Base-by-base conservation (phyloP, 2,888 invertebrate species). In the Tribolium freemani region DNA sequence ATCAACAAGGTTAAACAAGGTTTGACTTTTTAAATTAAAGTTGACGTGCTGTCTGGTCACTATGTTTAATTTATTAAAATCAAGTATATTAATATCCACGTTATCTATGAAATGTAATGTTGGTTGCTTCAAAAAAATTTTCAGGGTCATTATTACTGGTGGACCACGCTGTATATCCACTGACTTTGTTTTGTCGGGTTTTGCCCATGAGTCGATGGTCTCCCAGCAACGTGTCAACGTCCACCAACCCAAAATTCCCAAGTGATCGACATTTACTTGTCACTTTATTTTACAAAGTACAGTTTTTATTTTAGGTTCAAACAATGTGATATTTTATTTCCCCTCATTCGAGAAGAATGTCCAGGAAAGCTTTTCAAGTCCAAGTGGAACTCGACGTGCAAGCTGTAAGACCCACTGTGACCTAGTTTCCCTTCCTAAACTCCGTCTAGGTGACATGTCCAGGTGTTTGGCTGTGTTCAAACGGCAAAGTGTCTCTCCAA, bases 391-490 rank as follows among this genome's bases (percentile, higher is more conserved):
- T 91, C 67, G 87, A 89, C 77, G 81, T 91, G 45, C 89, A 90
- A 83, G 89, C 86, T 79, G 90, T 90, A 84, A 84, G 86, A 70
- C 53, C 45, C 57, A 64, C 16, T 58, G 53, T 45, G 44, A 60
- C 60, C 60, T 48, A 63, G n/a, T n/a, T n/a, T n/a, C n/a, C n/a
- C 13, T 63, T 50, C 31, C 11, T 13, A 20, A 20, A 38, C 16
- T 61, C 69, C 46, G 50, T 69, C 58, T 13, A 93, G 93, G 90
- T 95, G 26, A 91, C 93, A 69, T 95, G 95, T 84, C 95, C 95
- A n/a, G 95, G 95, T 31, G 94, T 95, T 9, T 95, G 94, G 93
- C 87, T 95, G 30, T 94, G 94, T 81, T 92, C 93, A 74, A 92
- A 92, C 84, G 94, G 95, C n/a, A 90, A 91, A 81, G 89, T 93